phyloP scores from a whole-genome alignment of 2,888 invertebrate genomes.

The Drosophila quinaria region DNA sequence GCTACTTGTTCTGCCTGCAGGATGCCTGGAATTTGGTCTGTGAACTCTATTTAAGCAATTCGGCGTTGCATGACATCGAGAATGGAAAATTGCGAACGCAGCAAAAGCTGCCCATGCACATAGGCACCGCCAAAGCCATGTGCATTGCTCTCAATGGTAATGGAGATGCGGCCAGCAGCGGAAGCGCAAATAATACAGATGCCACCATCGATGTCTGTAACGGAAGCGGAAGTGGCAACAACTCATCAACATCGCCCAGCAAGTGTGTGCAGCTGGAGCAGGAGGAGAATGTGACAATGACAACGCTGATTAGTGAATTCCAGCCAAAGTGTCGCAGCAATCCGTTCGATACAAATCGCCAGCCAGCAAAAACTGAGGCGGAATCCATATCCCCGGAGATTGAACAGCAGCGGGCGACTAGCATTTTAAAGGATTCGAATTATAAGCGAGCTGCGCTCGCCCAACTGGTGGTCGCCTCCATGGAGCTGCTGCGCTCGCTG shows the following conservation, averaged over 20 bases:
- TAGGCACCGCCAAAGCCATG: conserved; percentile 65
- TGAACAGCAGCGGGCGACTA: conserved; percentile 92
- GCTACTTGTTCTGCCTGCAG: conserved; percentile 88
- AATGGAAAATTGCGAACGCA: conserved; percentile 75
- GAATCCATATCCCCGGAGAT: conserved; percentile 93
- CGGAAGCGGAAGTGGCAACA: background rate
- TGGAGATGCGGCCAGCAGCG: conserved; percentile 46
- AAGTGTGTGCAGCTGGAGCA: conserved; percentile 73
- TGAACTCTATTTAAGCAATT: conserved; percentile 87
- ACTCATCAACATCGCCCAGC: conserved; percentile 69
- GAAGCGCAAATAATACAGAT: conserved; percentile 3
- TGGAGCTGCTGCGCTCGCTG: conserved; percentile 91
- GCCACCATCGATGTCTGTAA: conserved; percentile 5
- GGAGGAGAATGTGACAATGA: conserved; percentile 85
- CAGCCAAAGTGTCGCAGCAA: conserved; percentile 85
- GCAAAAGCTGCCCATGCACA: conserved; percentile 50
- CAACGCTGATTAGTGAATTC: conserved; percentile 85
- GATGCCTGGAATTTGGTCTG: conserved; percentile 88
- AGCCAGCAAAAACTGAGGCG: conserved; percentile 83
- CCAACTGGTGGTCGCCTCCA: conserved; percentile 93
- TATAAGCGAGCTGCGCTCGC: conserved; percentile 94
- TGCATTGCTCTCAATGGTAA: conserved; percentile 74
- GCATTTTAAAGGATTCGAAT: conserved; percentile 95
- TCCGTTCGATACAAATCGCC: conserved; percentile 85
- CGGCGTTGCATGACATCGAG: conserved; percentile 84